Evolutionary conservation across 2,113 vertebrate species (phyloP), one percentile per base, ranked within the genome.

Genomic region (Amia ocellicauda): DNA sequence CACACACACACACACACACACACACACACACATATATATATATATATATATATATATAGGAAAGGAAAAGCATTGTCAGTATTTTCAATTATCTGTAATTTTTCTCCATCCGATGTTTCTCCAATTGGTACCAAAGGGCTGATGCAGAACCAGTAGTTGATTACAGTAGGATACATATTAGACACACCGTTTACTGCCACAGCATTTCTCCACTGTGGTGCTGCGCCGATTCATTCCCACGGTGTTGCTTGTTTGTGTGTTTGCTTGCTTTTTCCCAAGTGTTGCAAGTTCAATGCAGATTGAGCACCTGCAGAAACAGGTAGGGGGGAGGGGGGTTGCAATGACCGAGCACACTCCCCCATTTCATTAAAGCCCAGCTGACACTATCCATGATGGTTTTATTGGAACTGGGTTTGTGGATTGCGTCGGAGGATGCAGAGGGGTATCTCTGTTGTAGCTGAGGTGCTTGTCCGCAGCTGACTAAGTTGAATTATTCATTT

Each of bases 211-310:
- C 28, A 22, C 47, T 36, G 31, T 36, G 27, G 4, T 52, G 27
- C 49, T 31, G 23, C 26, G 45, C 57, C 26, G 40, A 17, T 52
- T 23, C 3, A 19, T 69, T 63, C 58, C 61, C 42, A 23, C 42
- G 14, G 31, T 61, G 43, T 19, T 31, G 54, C 40, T 68, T 50
- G 58, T 49, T 8, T 13, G 29, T 24, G 50, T 9, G 51, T 55
- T 22, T 64, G n/a, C 24, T 43, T 47, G 14, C 51, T 42, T 50
- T 0, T 17, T 16, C 55, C 23, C 43, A 68, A 74, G 67, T 79
- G 80, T 76, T 70, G 74, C 71, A 76, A 74, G 69, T 77, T 78
- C 70, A 36, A 75, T 81, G 85, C 85, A 80, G 79, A 76, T 81
- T 66, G 77, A 65, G 72, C 40, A 78, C 78, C 74, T 72, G 60